phyloP scores from a whole-genome alignment of 2,797 vertebrate genomes.

The Chaunax sp. region DNA sequence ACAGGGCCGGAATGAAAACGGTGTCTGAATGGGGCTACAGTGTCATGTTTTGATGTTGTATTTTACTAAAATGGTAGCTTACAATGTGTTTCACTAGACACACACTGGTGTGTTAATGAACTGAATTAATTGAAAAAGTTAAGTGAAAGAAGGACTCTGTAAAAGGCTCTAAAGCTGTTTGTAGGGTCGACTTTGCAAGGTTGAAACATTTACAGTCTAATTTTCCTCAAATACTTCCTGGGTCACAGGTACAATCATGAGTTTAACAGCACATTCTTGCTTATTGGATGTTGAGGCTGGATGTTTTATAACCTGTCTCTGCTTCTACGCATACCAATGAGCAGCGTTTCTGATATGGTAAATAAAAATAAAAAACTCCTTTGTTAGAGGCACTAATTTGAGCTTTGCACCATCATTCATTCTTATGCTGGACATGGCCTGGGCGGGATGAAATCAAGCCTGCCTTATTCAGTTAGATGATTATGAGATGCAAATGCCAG shows the following conservation, averaged over 20 bases:
- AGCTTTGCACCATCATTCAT: conserved; percentile 28
- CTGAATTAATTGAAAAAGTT: not conserved
- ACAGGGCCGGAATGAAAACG: too few species aligned
- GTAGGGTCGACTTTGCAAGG: not conserved
- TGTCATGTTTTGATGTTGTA: not conserved
- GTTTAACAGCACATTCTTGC: not conserved
- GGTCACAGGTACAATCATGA: not conserved
- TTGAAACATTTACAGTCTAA: not conserved
- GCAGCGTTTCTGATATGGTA: not conserved
- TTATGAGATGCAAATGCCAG: conserved; percentile 63
- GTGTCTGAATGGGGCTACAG: too few species aligned
- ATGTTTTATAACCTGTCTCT: not conserved
- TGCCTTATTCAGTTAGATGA: conserved; percentile 55
- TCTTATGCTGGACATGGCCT: conserved; percentile 39
- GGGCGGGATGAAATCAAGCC: conserved; percentile 49
- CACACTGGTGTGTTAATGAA: not conserved
- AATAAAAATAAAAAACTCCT: not conserved
- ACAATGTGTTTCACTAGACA: too few species aligned
- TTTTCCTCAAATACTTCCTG: not conserved
- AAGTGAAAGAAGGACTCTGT: not conserved
- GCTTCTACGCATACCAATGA: not conserved
- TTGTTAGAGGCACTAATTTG: not conserved
- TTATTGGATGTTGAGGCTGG: not conserved
- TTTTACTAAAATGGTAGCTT: not conserved
- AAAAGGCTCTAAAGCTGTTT: not conserved